phyloP scores from a whole-genome alignment of 2,888 invertebrate genomes.

The Metacarcinus magister region DNA sequence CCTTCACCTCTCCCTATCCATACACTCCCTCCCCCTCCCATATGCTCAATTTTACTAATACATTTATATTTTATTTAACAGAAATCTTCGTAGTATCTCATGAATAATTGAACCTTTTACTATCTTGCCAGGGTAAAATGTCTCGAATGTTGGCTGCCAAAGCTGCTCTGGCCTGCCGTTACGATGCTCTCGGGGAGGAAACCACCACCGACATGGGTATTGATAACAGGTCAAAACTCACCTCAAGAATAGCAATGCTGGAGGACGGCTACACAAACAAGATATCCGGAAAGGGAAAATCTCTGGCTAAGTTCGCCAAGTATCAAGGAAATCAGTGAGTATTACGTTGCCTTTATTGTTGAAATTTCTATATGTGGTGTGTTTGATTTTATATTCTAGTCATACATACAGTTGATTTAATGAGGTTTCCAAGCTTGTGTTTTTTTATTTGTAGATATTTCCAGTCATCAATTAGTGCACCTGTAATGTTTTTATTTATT shows the following conservation, averaged over 20 bases:
- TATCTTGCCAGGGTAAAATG: slow-evolving; percentile 84
- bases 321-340: slow-evolving; percentile 91
- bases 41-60: background rate
- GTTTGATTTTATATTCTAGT: background rate
- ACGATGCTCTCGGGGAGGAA: slow-evolving; percentile 98
- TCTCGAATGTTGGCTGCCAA: slow-evolving; percentile 99
- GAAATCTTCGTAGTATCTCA: background rate
- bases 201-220: slow-evolving; percentile 91
- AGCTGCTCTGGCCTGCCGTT: slow-evolving; percentile 94
- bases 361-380: background rate
- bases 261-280: slow-evolving; percentile 93
- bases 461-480: background rate
- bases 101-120: background rate
- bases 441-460: background rate
- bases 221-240: slow-evolving; percentile 95
- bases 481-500: background rate
- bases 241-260: slow-evolving; percentile 89
- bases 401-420: background rate
- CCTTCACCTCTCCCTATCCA: too few species aligned
- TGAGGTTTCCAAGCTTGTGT: too few species aligned
- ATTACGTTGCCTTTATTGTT: background rate
- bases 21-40: too few species aligned
- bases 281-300: slow-evolving; percentile 95
- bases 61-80: background rate
- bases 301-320: slow-evolving; percentile 95